Base-by-base conservation (phyloP, 1,140 invertebrate species). In the Neodiprion lecontei region DNA sequence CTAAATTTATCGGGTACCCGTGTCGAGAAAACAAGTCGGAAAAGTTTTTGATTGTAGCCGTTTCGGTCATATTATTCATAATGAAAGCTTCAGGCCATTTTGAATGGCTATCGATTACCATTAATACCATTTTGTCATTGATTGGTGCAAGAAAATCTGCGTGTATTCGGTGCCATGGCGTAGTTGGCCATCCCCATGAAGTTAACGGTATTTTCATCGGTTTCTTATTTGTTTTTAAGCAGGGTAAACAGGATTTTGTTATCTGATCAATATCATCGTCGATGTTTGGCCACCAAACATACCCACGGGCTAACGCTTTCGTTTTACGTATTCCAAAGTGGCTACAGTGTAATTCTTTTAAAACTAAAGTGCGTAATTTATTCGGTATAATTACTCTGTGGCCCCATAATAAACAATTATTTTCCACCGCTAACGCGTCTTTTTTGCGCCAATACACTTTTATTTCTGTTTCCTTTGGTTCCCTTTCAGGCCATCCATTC, bases 221-320 rank as follows among this genome's bases (percentile, higher is more conserved):
- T 4, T 48, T 14, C 28, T 75, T 66, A 23, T 69, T 67, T 28
- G 14, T 10, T n/a, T 65, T 23, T 17, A 68, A 10, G 40, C 61
- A 10, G 17, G 17, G 17, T 21, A 21, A 21, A 21, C 17, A 21
- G 17, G 17, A 21, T 21, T 70, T 70, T 70, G 81, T 78, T 47
- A 72, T 65, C 1, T 74, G 47, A 75, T 89, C 84, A 66, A 88
- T 85, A 10, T 87, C 84, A 10, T 73, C 74, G 75, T 90, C 86
- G 1, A 90, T 79, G 7, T 79, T 77, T 65, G 83, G 83, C 88
- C 88, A 90, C 80, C 81, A 90, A 8, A 88, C 78, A 75, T 86
- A 83, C 11, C 70, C 79, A 9, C 88, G 70, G 9, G 87, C 84
- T 9, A 86, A 66, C 47, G 74, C 67, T 74, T 89, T 90, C 80